These are phyloP conservation scores for Petrolisthes cinctipes DNA, from an alignment of 2,888 invertebrate genomes.

Conservation along the genomic window DNA sequence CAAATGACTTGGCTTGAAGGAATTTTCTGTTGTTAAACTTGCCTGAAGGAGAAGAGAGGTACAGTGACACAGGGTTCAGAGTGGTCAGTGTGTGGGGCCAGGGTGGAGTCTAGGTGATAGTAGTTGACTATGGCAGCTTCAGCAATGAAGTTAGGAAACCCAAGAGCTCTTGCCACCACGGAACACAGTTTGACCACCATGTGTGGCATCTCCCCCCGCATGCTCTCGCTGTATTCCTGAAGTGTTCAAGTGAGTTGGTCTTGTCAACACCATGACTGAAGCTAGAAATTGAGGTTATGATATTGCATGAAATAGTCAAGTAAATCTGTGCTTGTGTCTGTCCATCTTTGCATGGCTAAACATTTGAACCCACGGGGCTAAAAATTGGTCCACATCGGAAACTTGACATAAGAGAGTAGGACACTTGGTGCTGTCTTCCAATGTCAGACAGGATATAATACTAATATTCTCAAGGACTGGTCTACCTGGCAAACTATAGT, in stretches of 20 bases:
- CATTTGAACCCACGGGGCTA: too few species aligned
- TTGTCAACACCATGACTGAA: constrained; percentile 16
- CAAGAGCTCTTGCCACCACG: constrained; percentile 76
- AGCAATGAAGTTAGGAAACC: constrained; percentile 75
- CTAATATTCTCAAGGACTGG: too few species aligned
- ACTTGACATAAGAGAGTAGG: too few species aligned
- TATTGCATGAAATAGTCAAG: too few species aligned
- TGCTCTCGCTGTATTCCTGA: constrained; percentile 80
- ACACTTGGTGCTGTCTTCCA: too few species aligned
- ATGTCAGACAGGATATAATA: too few species aligned
- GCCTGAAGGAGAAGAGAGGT: constrained; percentile 92
- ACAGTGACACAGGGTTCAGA: constrained; percentile 88
- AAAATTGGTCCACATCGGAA: too few species aligned
- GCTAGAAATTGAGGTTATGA: background rate
- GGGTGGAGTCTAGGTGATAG: constrained; percentile 91
- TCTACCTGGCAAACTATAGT: background rate
- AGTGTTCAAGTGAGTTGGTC: constrained; percentile 34
- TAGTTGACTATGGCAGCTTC: constrained; percentile 97
- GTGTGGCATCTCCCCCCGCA: constrained; percentile 78
- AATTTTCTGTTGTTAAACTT: background rate
- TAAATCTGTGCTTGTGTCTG: too few species aligned
- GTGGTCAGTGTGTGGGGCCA: constrained; percentile 94
- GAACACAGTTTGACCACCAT: constrained; percentile 79
- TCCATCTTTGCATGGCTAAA: too few species aligned
- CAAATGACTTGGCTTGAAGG: too few species aligned